Base-by-base conservation (phyloP, 1,140 invertebrate species). In the Zaprionus taronus region DNA sequence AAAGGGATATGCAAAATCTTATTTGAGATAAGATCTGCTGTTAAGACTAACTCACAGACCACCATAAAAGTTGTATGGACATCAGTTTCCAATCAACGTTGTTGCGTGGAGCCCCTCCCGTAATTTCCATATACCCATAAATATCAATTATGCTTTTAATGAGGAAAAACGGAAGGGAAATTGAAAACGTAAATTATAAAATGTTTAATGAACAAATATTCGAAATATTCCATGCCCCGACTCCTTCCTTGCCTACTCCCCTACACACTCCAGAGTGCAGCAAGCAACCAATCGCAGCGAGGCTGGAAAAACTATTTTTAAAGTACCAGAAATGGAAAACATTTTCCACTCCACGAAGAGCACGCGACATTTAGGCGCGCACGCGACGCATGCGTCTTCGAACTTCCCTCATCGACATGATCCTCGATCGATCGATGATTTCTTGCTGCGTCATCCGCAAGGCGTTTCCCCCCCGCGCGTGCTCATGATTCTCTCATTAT, bases 131-230 rank as follows among this genome's bases (percentile, higher is more conserved):
- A 20, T 22, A 28, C 17, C 51, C 84, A 89, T 89, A 89, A 89
- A 90, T 89, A 79, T 81, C 84, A 89, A 89, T 90, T 84, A 90
- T 81, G 70, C 14, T 49, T 58, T 89, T 73, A 87, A 89, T 90
- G 79, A 89, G 85, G 79, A 89, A 90, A 81, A 90, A 81, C 79
- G 75, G 41, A 65, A 77, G 58, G 56, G 28, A 47, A 78, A 78
- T 81, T 44, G 63, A 79, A 75, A 68, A 69, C 57, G 64, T 65
- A 44, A 74, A 82, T 80, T 73, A 38, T 51, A 63, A 69, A 72
- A 65, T 60, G 57, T 53, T 51, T 60, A 69, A 71, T 70, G 71
- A 77, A 69, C 24, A 49, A 83, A 77, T 26, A 72, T 62, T 66
- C 36, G 5, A 57, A 24, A 61, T 56, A 76, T 79, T 53, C 61